Evolutionary conservation across 1,140 invertebrate species (phyloP), one percentile per base, ranked within the genome.

Genomic region (Andrena cerasifolii): DNA sequence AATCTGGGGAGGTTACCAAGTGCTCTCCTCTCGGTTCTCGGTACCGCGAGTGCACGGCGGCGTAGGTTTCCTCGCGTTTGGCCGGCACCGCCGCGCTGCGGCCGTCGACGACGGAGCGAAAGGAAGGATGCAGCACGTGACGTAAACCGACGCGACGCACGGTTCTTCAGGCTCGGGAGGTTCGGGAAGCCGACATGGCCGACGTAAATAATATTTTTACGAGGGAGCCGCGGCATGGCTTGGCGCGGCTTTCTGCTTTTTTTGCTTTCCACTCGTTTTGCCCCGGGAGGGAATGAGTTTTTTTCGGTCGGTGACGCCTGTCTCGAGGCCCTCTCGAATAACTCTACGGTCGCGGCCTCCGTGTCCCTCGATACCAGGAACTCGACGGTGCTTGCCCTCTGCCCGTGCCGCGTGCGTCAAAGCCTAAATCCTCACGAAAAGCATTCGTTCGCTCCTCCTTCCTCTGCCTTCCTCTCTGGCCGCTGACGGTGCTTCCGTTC

Each of bases 131-230:
- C 4, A 51, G 49, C 5, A 51, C 1, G 2, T 14, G 21, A n/a
- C n/a, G n/a, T n/a, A n/a, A n/a, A n/a, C n/a, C n/a, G n/a, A n/a
- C n/a, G n/a, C n/a, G n/a, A n/a, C n/a, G n/a, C n/a, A n/a, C n/a
- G n/a, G n/a, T n/a, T n/a, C n/a, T n/a, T n/a, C n/a, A n/a, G n/a
- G n/a, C n/a, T n/a, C 18, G 6, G 16, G 21, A 21, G 10, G 58
- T 43, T 36, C 18, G 31, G 16, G n/a, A 26, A 33, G 28, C 2
- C 28, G 16, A 3, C 31, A 26, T 3, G 28, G 26, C 18, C 47
- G 65, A 67, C 65, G 51, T 21, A 40, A 70, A 56, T 70, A 56
- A 43, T 56, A 56, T 56, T 45, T 56, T 70, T 45, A 28, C 53
- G 51, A 56, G 33, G 58, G 53, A 45, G 24, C 21, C 51, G 31